These are phyloP conservation scores for Troides aeacus DNA, from an alignment of 2,888 invertebrate species.

Conservation along the genomic window DNA sequence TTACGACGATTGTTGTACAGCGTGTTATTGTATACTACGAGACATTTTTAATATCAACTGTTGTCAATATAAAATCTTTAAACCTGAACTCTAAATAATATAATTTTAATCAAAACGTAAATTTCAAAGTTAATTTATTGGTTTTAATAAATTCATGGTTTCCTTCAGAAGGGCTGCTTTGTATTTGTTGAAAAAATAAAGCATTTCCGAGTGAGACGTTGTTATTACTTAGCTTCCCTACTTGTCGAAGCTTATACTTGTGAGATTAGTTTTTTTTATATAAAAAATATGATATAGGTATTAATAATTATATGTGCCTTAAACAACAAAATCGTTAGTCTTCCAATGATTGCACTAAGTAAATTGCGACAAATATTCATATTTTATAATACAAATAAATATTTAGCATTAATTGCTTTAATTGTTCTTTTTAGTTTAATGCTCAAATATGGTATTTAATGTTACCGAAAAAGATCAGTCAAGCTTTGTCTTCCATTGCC, in stretches of 20 bases:
- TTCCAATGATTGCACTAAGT: slow-evolving; percentile 49
- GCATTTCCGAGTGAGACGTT: no score
- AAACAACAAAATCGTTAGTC: slow-evolving; percentile 75
- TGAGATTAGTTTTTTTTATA: slow-evolving; percentile 11
- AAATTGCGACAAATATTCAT: not conserved
- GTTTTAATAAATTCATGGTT: no score
- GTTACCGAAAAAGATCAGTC: slow-evolving; percentile 57
- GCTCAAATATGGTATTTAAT: slow-evolving; percentile 43
- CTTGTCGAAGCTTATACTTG: not conserved
- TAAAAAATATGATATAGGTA: slow-evolving; percentile 13
- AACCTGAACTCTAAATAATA: no score
- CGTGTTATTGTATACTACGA: no score
- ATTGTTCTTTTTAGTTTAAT: slow-evolving; percentile 32
- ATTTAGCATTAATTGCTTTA: not conserved
- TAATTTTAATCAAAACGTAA: no score
- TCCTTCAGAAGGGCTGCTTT: no score
- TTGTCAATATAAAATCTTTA: no score
- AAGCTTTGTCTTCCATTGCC: slow-evolving; percentile 56
- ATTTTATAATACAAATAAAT: not conserved
- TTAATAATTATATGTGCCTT: slow-evolving; percentile 60
- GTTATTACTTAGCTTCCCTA: not conserved
- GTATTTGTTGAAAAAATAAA: no score
- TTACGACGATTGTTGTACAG: no score
- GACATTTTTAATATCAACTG: no score
- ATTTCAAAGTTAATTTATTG: no score